Evolutionary conservation across 2,113 vertebrate genomes (phyloP), one percentile per base, ranked within the genome.

Genomic region (Cololabis saira): DNA sequence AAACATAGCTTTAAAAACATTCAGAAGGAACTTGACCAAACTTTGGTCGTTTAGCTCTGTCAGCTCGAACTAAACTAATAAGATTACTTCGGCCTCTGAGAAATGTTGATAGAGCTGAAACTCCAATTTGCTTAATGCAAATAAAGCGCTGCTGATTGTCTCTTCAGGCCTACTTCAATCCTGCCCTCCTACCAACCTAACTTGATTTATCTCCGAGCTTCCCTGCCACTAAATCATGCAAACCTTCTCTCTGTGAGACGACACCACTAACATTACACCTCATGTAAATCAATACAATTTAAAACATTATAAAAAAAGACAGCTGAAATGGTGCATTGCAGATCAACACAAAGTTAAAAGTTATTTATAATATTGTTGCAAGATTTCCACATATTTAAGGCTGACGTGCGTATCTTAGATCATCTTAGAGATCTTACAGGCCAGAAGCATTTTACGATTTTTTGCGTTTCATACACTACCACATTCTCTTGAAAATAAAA

Each of bases 71-170:
- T 61, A 70, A 77, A 77, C 77, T 81, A 83, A 86, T 73, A 49
- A 67, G 81, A 86, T 84, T 76, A 78, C 52, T 52, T 22, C 42
- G 52, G 76, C 56, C 69, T 67, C 48, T 55, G 60, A 87, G 67
- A 73, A 84, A 83, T 77, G 75, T 77, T 84, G 71, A 67, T 65
- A 67, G 54, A 77, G 66, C 60, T 62, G 71, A 74, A 78, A 78
- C 67, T 76, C 64, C 75, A 83, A 79, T 83, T 79, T 76, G 54
- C 63, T 80, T 66, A 81, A 87, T 83, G 72, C 75, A 86, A 87
- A 84, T 81, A 81, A 81, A 78, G 59, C 13, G 3, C 55, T 1
- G 53, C 42, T 73, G 55, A 57, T 81, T 59, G 77, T 77, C 77
- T 78, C 76, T 62, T 67, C 19, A 30, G 70, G 81, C 65, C 74